phyloP scores from a whole-genome alignment of 2,888 invertebrate genomes.

The Drosophila mimica region DNA sequence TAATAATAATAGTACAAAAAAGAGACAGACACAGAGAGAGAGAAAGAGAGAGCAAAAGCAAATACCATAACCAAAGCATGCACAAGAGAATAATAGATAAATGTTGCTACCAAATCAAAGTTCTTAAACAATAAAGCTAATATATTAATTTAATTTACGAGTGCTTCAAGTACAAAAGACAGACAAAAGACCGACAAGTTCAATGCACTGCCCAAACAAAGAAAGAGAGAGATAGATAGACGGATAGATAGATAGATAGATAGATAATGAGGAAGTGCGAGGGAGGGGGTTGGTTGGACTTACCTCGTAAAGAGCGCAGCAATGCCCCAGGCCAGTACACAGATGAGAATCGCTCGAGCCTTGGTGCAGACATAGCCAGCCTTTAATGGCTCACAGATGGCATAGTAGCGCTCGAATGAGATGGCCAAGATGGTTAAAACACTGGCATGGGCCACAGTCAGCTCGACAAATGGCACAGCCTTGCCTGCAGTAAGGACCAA shows the following conservation, averaged over 20 bases:
- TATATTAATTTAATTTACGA: slow-evolving; percentile 35
- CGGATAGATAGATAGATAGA: neutral
- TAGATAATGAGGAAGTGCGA: neutral
- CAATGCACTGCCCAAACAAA: slow-evolving; percentile 39
- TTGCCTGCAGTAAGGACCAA: slow-evolving; percentile 88
- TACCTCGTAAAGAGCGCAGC: slow-evolving; percentile 95
- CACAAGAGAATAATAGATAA: slow-evolving; percentile 28
- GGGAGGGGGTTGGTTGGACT: slow-evolving; percentile 55
- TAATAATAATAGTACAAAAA: slow-evolving; percentile 1
- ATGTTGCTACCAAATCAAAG: slow-evolving; percentile 9
- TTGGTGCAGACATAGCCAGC: slow-evolving; percentile 96
- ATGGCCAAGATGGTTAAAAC: slow-evolving; percentile 97
- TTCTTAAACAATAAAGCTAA: slow-evolving; percentile 32
- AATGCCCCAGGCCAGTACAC: slow-evolving; percentile 92
- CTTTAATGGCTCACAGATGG: slow-evolving; percentile 95
- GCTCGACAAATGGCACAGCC: slow-evolving; percentile 95
- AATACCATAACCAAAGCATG: slow-evolving; percentile 50
- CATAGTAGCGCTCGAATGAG: slow-evolving; percentile 95
- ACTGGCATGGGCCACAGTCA: slow-evolving; percentile 96
- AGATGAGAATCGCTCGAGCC: slow-evolving; percentile 92
- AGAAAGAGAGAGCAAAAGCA: neutral
- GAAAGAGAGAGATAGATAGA: slow-evolving; percentile 1
- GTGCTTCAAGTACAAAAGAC: slow-evolving; percentile 12
- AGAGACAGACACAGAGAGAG: neutral
- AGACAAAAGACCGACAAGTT: slow-evolving; percentile 19